Percentiles rank a stretch among this genome's conserved stretches.
Evolutionary conservation across 1,140 invertebrate genomes (phyloP).

Genomic region (Drosophila punjabiensis): DNA sequence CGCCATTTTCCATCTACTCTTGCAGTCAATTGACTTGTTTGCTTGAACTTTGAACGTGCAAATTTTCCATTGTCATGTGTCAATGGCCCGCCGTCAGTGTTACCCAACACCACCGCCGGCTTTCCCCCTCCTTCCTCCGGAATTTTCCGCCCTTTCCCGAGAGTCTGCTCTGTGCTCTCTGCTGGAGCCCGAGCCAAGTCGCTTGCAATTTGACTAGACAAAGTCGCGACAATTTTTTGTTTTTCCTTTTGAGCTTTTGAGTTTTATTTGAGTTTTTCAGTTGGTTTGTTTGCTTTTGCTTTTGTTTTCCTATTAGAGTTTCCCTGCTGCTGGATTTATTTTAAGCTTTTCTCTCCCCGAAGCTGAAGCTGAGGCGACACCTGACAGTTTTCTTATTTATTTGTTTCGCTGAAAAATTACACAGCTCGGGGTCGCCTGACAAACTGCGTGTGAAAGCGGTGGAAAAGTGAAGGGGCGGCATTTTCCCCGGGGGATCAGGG

Average conservation of each 20-base stretch:
- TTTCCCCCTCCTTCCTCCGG: background rate
- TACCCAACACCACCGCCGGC: background rate
- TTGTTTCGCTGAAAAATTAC: conserved; percentile 7
- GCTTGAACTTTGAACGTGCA: conserved; percentile 37
- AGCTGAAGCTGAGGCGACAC: background rate
- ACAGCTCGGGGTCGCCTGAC: background rate
- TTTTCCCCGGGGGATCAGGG: background rate
- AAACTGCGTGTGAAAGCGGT: conserved; percentile 3
- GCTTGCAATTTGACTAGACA: conserved; percentile 3
- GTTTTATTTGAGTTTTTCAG: conserved; percentile 1
- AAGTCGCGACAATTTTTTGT: background rate
- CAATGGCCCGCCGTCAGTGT: conserved; percentile 37
- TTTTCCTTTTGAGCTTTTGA: background rate
- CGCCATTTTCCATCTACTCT: conserved; percentile 17
- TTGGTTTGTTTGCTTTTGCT: background rate
- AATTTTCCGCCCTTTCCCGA: conserved; percentile 1
- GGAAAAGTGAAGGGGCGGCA: conserved; percentile 5
- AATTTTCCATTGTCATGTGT: conserved; percentile 49
- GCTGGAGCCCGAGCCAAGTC: background rate
- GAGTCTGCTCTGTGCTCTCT: background rate
- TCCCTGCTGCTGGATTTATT: background rate
- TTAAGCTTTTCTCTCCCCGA: background rate
- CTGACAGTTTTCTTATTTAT: conserved; percentile 16
- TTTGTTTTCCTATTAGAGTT: background rate
- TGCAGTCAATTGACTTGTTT: conserved; percentile 41